phyloP scores from a whole-genome alignment of 2,888 invertebrate species.

The Leucophenga montana region DNA sequence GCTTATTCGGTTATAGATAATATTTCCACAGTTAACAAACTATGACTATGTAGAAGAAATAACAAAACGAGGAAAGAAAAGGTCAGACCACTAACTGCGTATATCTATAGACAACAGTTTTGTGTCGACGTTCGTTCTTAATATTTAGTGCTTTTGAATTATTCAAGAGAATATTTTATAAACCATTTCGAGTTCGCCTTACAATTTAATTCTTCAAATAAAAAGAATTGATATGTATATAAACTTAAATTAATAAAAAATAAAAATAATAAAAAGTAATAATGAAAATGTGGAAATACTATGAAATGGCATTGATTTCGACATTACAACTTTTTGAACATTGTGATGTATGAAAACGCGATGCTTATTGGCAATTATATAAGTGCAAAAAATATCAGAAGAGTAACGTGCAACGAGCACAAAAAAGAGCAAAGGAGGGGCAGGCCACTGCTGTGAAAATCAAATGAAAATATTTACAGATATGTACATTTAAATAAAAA shows the following conservation, averaged over 20 bases:
- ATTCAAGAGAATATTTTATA: neutral
- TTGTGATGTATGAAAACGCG: slow-evolving; percentile 31
- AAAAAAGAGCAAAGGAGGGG: neutral
- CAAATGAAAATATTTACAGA: slow-evolving; percentile 6
- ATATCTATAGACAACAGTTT: slow-evolving; percentile 52
- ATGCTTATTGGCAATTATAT: slow-evolving; percentile 22
- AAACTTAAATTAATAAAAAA: slow-evolving; percentile 55
- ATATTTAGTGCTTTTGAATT: neutral
- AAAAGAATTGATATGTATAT: slow-evolving; percentile 53
- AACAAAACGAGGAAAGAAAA: slow-evolving; percentile 60
- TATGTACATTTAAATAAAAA: slow-evolving; percentile 16
- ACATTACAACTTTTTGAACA: slow-evolving; percentile 11
- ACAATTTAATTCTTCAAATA: slow-evolving; percentile 25
- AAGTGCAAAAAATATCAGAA: slow-evolving; percentile 31
- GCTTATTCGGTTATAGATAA: slow-evolving; percentile 63
- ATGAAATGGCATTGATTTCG: slow-evolving; percentile 31
- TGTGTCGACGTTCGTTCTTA: slow-evolving; percentile 22
- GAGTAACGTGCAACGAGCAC: neutral
- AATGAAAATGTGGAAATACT: slow-evolving; percentile 44
- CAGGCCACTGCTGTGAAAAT: slow-evolving; percentile 18
- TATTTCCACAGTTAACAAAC: slow-evolving; percentile 58
- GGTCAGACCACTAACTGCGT: slow-evolving; percentile 60
- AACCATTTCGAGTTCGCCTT: neutral
- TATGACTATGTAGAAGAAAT: slow-evolving; percentile 51
- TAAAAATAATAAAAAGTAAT: slow-evolving; percentile 47